Evolutionary conservation across 2,113 vertebrate species (phyloP).

Genomic region (Dasyurus viverrinus): DNA sequence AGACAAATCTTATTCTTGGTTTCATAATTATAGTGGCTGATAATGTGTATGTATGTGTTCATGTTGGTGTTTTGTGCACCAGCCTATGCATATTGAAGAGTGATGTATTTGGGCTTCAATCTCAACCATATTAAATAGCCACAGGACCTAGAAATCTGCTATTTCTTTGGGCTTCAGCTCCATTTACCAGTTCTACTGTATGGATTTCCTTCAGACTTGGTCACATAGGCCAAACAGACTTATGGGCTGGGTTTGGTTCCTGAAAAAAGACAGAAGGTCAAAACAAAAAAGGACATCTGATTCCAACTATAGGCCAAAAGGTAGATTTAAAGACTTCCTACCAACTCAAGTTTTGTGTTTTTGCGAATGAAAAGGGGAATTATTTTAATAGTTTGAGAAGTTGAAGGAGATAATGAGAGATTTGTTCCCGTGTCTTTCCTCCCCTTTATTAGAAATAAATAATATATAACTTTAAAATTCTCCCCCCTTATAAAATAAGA

Average conservation of each 20-base stretch:
- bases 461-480: not conserved
- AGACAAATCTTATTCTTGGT: not conserved
- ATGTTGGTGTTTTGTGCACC: not conserved
- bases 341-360: not conserved
- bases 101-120: conserved; percentile 13
- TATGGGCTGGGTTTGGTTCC: not conserved
- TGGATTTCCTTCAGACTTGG: not conserved
- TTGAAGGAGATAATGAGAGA: not conserved
- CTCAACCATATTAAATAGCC: not conserved
- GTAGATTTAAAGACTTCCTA: conserved; percentile 1
- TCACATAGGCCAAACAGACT: conserved; percentile 5
- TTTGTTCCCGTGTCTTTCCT: not conserved
- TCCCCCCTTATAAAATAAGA: not conserved
- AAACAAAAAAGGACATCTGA: not conserved
- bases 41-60: not conserved
- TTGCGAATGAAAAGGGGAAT: conserved; percentile 15
- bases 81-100: not conserved
- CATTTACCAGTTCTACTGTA: conserved; percentile 48
- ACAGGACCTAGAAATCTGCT: not conserved
- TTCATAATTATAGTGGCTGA: not conserved
- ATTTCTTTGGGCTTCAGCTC: not conserved
- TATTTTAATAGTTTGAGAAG: not conserved
- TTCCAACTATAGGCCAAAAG: not conserved
- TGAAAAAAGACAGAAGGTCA: not conserved
- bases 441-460: not conserved